These are phyloP conservation scores for Danaus plexippus DNA, from an alignment of 1,140 invertebrate genomes.

Conservation along the genomic window DNA sequence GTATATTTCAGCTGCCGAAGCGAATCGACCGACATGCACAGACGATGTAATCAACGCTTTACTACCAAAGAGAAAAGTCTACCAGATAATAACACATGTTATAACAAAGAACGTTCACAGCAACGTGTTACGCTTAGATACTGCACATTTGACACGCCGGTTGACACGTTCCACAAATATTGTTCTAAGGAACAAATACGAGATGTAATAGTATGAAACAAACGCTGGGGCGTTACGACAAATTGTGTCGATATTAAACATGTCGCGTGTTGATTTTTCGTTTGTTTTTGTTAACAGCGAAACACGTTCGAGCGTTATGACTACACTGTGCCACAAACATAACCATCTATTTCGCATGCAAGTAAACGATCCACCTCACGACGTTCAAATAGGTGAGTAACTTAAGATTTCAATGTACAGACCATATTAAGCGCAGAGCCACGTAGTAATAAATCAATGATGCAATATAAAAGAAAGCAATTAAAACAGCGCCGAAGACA, in stretches of 20 bases:
- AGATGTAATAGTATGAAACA: constrained; percentile 42
- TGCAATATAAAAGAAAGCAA: constrained; percentile 59
- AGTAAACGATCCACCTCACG: no score
- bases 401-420: constrained; percentile 27
- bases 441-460: constrained; percentile 60
- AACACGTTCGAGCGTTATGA: constrained; percentile 46
- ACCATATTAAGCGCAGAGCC: constrained; percentile 31
- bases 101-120: constrained; percentile 49
- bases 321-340: neutral
- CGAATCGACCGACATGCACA: constrained; percentile 35
- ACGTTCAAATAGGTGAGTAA: constrained; percentile 2
- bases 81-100: constrained; percentile 60
- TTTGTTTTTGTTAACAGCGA: constrained; percentile 38
- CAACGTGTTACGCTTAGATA: constrained; percentile 62
- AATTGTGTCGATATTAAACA: constrained; percentile 54
- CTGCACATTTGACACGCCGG: constrained; percentile 50
- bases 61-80: constrained; percentile 55
- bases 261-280: constrained; percentile 40
- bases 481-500: constrained; percentile 50
- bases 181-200: constrained; percentile 64
- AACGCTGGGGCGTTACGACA: constrained; percentile 42
- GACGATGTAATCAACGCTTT: constrained; percentile 56
- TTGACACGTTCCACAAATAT: constrained; percentile 69
- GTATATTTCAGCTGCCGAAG: constrained; percentile 31
- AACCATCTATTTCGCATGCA: no score